A percentile compares a stretch with the other conserved stretches of the same genome.
phyloP scores from a whole-genome alignment of 2,888 invertebrate species.

The Tetheella fluctuosa region DNA sequence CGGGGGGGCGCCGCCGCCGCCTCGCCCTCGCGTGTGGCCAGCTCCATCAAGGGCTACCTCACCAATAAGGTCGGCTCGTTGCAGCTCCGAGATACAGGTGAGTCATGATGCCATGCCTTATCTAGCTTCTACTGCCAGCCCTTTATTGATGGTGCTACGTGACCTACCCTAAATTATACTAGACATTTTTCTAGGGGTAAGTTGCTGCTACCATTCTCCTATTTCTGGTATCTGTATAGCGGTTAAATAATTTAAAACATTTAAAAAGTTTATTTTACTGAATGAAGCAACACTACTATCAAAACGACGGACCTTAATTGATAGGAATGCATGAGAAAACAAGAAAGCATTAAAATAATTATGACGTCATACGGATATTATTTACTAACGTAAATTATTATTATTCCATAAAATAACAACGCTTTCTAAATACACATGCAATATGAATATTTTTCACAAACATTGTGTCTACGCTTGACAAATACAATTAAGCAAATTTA shows the following conservation, averaged over 20 bases:
- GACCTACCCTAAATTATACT: too few species aligned
- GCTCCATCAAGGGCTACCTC: slow-evolving; percentile 89
- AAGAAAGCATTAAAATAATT: background rate
- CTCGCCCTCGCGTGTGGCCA: slow-evolving; percentile 88
- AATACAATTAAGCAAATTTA: background rate
- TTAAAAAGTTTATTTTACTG: background rate
- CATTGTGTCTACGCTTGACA: background rate
- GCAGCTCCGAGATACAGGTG: slow-evolving; percentile 89
- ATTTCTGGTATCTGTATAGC: too few species aligned
- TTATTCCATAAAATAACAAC: background rate
- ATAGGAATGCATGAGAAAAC: too few species aligned
- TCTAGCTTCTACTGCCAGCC: too few species aligned
- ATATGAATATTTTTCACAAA: slow-evolving; percentile 4
- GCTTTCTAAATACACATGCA: background rate
- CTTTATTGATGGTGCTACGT: too few species aligned
- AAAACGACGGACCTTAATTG: background rate
- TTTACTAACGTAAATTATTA: background rate
- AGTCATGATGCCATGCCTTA: slow-evolving; percentile 40
- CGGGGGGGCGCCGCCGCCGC: slow-evolving; percentile 88
- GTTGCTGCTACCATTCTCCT: too few species aligned
- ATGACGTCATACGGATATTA: background rate
- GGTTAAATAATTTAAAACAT: too few species aligned
- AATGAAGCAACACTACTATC: background rate
- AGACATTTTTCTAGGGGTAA: too few species aligned
- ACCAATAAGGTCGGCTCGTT: slow-evolving; percentile 87